phyloP scores from a whole-genome alignment of 2,113 vertebrate species.

The Machaerirhynchus nigripectus region DNA sequence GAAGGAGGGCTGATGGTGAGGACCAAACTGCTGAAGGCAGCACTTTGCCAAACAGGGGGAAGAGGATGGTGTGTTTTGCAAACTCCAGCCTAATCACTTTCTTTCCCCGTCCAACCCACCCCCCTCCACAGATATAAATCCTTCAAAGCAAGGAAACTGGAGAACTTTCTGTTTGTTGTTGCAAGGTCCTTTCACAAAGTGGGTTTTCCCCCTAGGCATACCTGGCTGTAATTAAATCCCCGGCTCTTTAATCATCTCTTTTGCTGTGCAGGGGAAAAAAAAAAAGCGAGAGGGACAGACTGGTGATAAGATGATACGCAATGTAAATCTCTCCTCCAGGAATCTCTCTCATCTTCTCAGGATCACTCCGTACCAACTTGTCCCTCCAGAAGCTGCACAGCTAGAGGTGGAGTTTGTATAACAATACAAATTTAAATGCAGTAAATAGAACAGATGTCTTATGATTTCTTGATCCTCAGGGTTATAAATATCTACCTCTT shows the following conservation, averaged over 20 bases:
- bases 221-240: constrained; percentile 59
- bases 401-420: constrained; percentile 52
- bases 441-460: constrained; percentile 47
- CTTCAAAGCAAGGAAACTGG: constrained; percentile 59
- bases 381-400: constrained; percentile 47
- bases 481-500: constrained; percentile 41
- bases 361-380: constrained; percentile 55
- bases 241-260: constrained; percentile 57
- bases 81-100: constrained; percentile 17
- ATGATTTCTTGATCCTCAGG: constrained; percentile 55
- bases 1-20: background rate
- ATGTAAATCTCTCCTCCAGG: constrained; percentile 59
- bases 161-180: constrained; percentile 68
- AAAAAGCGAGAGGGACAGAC: constrained; percentile 44
- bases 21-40: constrained; percentile 41
- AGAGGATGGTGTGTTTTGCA: constrained; percentile 10
- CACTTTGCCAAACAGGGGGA: background rate
- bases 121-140: constrained; percentile 22
- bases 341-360: constrained; percentile 63
- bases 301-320: constrained; percentile 53
- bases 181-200: constrained; percentile 46
- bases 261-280: background rate
- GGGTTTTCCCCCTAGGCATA: constrained; percentile 56
- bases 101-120: background rate
- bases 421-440: constrained; percentile 43